Conservation (phyloP, 2,888 invertebrate species). For the Antheraea assamensis region DNA sequence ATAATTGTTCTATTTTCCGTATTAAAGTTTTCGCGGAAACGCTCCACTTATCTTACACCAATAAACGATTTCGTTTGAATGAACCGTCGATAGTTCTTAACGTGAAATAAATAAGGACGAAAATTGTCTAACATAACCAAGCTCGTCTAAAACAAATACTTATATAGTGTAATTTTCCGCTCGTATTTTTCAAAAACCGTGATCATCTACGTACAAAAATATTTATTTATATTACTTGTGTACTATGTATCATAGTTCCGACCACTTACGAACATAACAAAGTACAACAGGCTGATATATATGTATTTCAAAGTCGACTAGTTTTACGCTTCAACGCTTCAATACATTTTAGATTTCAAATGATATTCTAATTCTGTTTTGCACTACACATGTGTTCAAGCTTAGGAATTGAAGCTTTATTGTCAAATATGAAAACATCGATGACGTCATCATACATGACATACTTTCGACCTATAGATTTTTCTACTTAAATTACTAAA, state of each 20-base stretch:
- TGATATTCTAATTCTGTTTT: background rate
- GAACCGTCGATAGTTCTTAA: background rate
- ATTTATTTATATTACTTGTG: too few species aligned
- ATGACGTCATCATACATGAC: background rate
- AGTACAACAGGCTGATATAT: background rate
- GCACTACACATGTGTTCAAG: background rate
- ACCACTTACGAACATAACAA: background rate
- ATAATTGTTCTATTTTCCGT: background rate
- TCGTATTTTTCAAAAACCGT: too few species aligned
- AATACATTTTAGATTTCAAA: background rate
- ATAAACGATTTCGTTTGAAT: background rate
- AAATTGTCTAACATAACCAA: background rate
- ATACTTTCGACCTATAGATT: background rate
- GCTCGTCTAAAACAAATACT: too few species aligned
- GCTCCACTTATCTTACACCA: background rate
- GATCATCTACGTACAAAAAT: too few species aligned
- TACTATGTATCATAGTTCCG: too few species aligned
- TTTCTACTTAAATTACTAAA: background rate
- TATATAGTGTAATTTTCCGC: too few species aligned
- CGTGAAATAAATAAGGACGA: background rate
- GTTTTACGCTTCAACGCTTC: background rate
- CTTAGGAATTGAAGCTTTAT: background rate
- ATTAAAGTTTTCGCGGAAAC: background rate
- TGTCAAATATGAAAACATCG: background rate
- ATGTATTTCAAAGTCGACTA: background rate